Conservation (phyloP, 2,888 invertebrate species). For the Cremastinae sp. region DNA sequence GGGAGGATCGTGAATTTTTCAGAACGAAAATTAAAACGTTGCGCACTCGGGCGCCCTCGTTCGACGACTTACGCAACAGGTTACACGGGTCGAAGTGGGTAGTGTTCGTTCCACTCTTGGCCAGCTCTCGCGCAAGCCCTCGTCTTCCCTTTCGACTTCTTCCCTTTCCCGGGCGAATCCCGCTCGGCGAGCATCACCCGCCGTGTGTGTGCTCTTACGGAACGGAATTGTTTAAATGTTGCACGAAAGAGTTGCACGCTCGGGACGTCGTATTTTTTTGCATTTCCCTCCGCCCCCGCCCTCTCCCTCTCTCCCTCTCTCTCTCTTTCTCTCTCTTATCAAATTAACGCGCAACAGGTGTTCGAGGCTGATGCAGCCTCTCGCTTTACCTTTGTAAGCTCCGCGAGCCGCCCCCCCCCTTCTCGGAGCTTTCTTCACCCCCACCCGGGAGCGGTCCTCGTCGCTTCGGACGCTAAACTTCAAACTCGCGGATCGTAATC, state of each 20-base stretch:
- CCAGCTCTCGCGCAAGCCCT: constrained; percentile 21
- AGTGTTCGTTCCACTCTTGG: constrained; percentile 39
- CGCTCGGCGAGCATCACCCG: constrained; percentile 8
- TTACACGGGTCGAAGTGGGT: constrained; percentile 50
- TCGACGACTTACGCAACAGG: constrained; percentile 59
- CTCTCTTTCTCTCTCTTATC: constrained; percentile 65
- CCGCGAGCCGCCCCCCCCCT: no score
- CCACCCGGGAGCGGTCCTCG: constrained; percentile 41
- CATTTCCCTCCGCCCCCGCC: constrained; percentile 30
- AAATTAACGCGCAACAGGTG: constrained; percentile 77
- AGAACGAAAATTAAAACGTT: constrained; percentile 51
- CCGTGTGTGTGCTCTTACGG: constrained; percentile 63
- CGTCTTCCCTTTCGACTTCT: constrained; percentile 3
- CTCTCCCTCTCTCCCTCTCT: constrained; percentile 35
- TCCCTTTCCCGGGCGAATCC: background rate
- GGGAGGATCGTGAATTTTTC: constrained; percentile 41
- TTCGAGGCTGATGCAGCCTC: constrained; percentile 44
- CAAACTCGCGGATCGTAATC: background rate
- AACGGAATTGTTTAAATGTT: constrained; percentile 75
- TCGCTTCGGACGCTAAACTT: constrained; percentile 29
- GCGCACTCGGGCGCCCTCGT: constrained; percentile 38
- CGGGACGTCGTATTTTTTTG: constrained; percentile 65
- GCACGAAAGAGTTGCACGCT: constrained; percentile 65
- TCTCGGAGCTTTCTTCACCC: constrained; percentile 62
- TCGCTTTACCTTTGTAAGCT: constrained; percentile 58